phyloP scores from a whole-genome alignment of 1,140 invertebrate species.

The Amyelois transitella region DNA sequence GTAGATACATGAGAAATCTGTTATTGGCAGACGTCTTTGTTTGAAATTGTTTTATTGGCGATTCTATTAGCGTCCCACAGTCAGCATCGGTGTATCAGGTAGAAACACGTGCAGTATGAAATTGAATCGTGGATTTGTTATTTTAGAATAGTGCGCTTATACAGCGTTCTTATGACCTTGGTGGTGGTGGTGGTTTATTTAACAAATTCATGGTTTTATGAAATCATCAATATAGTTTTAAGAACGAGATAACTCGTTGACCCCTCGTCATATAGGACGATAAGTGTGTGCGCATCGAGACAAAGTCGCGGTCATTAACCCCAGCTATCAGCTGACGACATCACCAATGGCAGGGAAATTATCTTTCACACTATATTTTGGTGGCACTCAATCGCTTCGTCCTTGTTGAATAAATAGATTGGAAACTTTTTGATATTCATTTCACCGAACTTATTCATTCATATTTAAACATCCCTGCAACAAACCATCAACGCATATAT shows the following conservation, averaged over 20 bases:
- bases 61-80: no score
- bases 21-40: no score
- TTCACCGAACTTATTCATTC: not conserved
- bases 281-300: conserved; percentile 57
- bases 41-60: no score
- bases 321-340: conserved; percentile 69
- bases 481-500: no score
- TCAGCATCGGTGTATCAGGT: no score
- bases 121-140: no score
- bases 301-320: conserved; percentile 66
- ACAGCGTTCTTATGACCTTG: no score
- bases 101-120: no score
- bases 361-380: conserved; percentile 64
- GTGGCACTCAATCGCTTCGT: conserved; percentile 38
- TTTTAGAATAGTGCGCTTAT: no score
- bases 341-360: conserved; percentile 55
- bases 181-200: no score
- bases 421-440: not conserved
- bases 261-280: conserved; percentile 40
- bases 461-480: not conserved
- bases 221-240: conserved; percentile 33
- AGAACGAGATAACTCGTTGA: conserved; percentile 58
- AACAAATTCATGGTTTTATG: not conserved
- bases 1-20: no score
- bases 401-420: conserved; percentile 8